Evolutionary conservation across 2,888 invertebrate genomes (phyloP).

Genomic region (Euspilapteryx auroguttella): DNA sequence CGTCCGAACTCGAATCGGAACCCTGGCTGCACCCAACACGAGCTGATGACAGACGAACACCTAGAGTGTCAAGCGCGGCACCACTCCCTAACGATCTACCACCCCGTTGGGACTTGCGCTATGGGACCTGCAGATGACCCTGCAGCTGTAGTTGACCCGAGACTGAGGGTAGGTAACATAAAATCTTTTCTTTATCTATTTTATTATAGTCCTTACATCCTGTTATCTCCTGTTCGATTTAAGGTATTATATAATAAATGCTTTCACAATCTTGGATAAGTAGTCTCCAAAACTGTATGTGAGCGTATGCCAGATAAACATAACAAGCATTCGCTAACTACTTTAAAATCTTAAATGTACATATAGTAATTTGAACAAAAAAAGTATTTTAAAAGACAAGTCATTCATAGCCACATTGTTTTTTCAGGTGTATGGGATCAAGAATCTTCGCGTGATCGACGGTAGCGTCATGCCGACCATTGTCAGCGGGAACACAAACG

Average conservation of each 20-base stretch:
- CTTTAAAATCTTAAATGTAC: no score
- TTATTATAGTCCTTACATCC: no score
- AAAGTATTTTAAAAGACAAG: no score
- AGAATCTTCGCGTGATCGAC: slow-evolving; percentile 74
- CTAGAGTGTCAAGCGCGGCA: slow-evolving; percentile 75
- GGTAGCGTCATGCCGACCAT: slow-evolving; percentile 48
- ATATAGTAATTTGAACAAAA: no score
- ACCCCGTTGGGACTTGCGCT: slow-evolving; percentile 80
- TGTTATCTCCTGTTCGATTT: no score
- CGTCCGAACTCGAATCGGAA: slow-evolving; percentile 66
- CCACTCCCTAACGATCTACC: slow-evolving; percentile 79
- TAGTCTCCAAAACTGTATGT: no score
- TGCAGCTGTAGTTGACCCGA: slow-evolving; percentile 70
- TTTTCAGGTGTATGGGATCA: slow-evolving; percentile 65
- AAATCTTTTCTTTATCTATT: no score
- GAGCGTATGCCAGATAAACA: no score
- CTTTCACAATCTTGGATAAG: no score
- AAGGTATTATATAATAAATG: no score
- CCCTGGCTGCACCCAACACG: slow-evolving; percentile 65
- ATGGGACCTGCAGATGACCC: slow-evolving; percentile 67
- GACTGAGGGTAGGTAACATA: slow-evolving; percentile 42
- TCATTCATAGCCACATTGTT: no score
- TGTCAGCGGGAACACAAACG: slow-evolving; percentile 46
- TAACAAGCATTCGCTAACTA: no score
- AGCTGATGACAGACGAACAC: slow-evolving; percentile 72